phyloP scores from a whole-genome alignment of 2,113 vertebrate genomes.

The Mesitornis unicolor region DNA sequence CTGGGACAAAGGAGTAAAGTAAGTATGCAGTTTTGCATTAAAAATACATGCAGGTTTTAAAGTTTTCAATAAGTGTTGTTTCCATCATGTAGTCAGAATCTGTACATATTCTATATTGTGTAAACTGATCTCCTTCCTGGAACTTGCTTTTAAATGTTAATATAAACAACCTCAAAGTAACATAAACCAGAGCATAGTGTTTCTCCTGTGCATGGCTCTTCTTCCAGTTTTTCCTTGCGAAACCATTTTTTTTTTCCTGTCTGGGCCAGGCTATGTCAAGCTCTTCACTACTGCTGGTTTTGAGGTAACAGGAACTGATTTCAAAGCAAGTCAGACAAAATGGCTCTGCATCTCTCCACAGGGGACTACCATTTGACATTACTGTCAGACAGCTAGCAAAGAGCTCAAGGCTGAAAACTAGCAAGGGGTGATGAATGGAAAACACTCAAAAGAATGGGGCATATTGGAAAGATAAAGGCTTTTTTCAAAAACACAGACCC shows the following conservation, averaged over 20 bases:
- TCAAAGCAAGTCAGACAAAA: neutral
- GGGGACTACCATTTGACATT: neutral
- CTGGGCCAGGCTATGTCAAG: neutral
- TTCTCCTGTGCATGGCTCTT: neutral
- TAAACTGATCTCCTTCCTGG: neutral
- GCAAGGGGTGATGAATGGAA: neutral
- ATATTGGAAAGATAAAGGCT: neutral
- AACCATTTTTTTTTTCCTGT: neutral
- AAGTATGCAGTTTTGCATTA: neutral
- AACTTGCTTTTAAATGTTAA: neutral
- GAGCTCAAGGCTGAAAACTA: neutral
- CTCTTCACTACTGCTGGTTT: neutral
- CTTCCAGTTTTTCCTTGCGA: neutral
- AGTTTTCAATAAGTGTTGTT: neutral
- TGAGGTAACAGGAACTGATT: neutral
- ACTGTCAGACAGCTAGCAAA: neutral
- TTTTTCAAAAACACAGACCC: neutral
- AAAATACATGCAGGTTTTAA: neutral
- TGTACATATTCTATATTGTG: neutral
- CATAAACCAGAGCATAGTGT: neutral
- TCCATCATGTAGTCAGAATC: neutral
- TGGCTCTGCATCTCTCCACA: neutral
- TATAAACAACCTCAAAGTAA: conserved; percentile 1
- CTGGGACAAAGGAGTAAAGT: neutral
- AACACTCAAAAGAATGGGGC: neutral